Base-by-base conservation (phyloP, 2,113 vertebrate species). In the Crotalus viridis region DNA sequence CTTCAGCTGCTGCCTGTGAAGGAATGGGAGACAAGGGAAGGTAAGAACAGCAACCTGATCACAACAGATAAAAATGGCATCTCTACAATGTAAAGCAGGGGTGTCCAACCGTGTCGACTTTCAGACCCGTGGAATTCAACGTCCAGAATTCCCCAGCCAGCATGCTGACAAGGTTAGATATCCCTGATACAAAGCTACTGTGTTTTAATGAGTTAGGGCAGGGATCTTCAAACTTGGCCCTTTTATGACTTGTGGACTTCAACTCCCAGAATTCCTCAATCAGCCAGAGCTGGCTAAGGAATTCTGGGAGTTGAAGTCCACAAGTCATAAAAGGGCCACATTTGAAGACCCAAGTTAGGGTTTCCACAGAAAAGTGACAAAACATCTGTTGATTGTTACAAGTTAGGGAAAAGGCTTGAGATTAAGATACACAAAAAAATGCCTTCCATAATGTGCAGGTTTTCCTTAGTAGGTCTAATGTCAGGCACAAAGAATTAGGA, bases 1-100 rank as follows among this genome's bases (percentile, higher is more conserved):
- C 96, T 98, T 99, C 93, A 99, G 95, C 96, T 99, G 98, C 93
- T 97, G 98, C 96, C 99, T 99, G 94, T 91, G 91, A 96, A 93
- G 93, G 94, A 39, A 61, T 15, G 26, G 64, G 39, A 21, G 90
- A 61, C 87, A n/a, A 95, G 39, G 19, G 64, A 94, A 19, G 19
- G 61, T 56, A 0, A 93, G 74, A 13, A 43, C 0, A 19, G 8
- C 55, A 86, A 33, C 33, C 56, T 21, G 24, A 9, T 46, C 85
- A 19, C 21, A 21, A 21, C 22, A 6, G 15, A 55, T 19, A 43
- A 33, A 69, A 9, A 43, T 8, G 15, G n/a, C 33, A 3, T 39
- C 33, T 81, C 33, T 81, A 39, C 33, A 1, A 1, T 21, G 17
- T 81, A 39, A 21, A 39, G 15, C 69, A 69, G 28, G 61, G 28